Evolutionary conservation across 2,797 vertebrate species (phyloP), one percentile per base, ranked within the genome.

Genomic region (Yasuhikotakia modesta): DNA sequence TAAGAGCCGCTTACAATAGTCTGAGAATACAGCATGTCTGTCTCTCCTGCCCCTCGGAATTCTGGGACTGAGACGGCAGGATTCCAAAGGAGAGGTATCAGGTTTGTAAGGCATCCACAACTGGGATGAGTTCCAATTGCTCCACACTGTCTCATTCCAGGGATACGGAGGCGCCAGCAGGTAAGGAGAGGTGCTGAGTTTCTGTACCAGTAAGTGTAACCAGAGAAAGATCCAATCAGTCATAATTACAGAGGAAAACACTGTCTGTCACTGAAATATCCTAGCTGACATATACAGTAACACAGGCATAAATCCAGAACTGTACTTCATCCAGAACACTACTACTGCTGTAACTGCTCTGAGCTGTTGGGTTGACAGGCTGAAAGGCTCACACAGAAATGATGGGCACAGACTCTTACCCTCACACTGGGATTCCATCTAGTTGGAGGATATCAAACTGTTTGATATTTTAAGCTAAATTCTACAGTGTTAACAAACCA

Each of bases 171-270:
- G 95, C 93, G 92, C 96, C 96, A 94, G 82, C 91, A 94, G 92
- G 94, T 95, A 96, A 95, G 92, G 63, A 93, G 94, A 85, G 94
- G 93, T 88, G 90, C 86, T 87, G 87, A 85, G 76, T 80, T 85
- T 86, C 86, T 87, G 91, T 93, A 93, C 92, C 95, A 95, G 91
- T 91, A 92, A 89, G 90, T 92, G 96, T 95, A 98, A 98, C 93
- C 91, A 82, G 96, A 97, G 95, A 92, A 94, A 93, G 92, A 90
- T 81, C 90, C 86, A 68, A 57, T 70, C 86, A 89, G 90, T 84
- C 89, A 85, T 87, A 86, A 86, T 82, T 87, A 84, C 83, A 65
- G 58, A 66, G 21, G 17, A 52, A 69, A 73, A 78, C 57, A 58
- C 75, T 74, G 53, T 69, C 67, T 81, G 76, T 57, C 50, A 66